Percentiles rank a stretch among this genome's conserved stretches.
Conservation (phyloP, 2,888 invertebrate species). For the Acanthacorydalis orientalis region DNA sequence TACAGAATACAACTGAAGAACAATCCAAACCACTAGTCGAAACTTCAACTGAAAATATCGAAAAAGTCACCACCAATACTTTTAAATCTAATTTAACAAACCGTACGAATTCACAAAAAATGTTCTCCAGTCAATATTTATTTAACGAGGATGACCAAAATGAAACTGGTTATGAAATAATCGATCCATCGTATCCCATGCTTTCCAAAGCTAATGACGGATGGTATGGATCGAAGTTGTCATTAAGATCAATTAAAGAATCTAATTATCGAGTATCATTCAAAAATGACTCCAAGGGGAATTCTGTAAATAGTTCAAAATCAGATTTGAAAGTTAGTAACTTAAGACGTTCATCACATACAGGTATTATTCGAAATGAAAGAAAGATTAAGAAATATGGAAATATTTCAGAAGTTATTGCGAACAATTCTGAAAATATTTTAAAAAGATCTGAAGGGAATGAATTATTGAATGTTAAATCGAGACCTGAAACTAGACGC, state of each 20-base stretch:
- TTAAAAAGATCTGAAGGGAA: constrained; percentile 13
- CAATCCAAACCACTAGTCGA: constrained; percentile 14
- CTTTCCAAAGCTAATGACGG: constrained; percentile 44
- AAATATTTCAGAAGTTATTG: neutral
- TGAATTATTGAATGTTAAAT: constrained; percentile 22
- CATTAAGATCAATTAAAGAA: constrained; percentile 28
- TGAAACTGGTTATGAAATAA: constrained; percentile 45
- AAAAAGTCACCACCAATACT: constrained; percentile 13
- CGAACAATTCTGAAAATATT: neutral
- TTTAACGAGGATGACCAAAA: constrained; percentile 44
- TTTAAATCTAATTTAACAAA: constrained; percentile 4
- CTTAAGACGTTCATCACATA: constrained; percentile 9
- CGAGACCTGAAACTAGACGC: constrained; percentile 2
- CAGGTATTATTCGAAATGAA: neutral
- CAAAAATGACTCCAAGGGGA: constrained; percentile 29
- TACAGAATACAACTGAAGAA: neutral
- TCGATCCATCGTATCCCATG: constrained; percentile 50
- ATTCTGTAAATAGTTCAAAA: constrained; percentile 24
- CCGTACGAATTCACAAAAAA: constrained; percentile 26
- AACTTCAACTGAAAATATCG: constrained; percentile 22
- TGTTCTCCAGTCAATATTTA: constrained; percentile 45
- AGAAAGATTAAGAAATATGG: neutral
- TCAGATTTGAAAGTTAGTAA: constrained; percentile 16
- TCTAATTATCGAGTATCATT: constrained; percentile 5
- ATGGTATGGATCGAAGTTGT: constrained; percentile 29